These are phyloP conservation scores for Parus major DNA, from an alignment of 2,113 vertebrate species.

Conservation along the genomic window DNA sequence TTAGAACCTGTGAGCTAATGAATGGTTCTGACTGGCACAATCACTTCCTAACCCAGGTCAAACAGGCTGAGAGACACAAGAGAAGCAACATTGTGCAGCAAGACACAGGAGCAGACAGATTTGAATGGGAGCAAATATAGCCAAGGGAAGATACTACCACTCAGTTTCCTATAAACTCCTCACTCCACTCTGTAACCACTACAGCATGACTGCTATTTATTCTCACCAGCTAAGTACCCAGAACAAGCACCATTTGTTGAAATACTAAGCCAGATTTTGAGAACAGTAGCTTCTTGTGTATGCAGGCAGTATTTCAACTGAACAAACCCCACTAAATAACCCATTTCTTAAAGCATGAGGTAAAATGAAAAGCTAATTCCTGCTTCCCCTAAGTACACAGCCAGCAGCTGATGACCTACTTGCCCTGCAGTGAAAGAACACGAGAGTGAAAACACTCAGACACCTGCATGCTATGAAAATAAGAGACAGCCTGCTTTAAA, in stretches of 20 bases:
- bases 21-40: not conserved
- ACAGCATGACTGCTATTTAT: not conserved
- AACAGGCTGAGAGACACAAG: not conserved
- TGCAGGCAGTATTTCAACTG: not conserved
- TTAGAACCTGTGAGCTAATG: not conserved
- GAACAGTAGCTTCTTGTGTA: conserved; percentile 34
- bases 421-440: not conserved
- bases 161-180: not conserved
- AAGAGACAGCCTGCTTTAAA: not conserved
- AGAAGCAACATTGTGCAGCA: not conserved
- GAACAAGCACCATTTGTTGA: conserved; percentile 37
- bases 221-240: not conserved
- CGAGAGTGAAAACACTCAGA: not conserved
- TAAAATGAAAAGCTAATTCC: conserved; percentile 18
- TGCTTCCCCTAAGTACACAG: not conserved
- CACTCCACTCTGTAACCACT: not conserved
- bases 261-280: conserved; percentile 40
- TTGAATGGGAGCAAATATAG: not conserved
- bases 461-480: not conserved
- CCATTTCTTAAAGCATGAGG: not conserved
- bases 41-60: not conserved
- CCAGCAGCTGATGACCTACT: conserved; percentile 10
- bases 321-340: conserved; percentile 2
- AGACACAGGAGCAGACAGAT: not conserved
- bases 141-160: not conserved